Evolutionary conservation across 2,797 vertebrate genomes (phyloP), one percentile per base, ranked within the genome.

Genomic region (Hipposideros larvatus): DNA sequence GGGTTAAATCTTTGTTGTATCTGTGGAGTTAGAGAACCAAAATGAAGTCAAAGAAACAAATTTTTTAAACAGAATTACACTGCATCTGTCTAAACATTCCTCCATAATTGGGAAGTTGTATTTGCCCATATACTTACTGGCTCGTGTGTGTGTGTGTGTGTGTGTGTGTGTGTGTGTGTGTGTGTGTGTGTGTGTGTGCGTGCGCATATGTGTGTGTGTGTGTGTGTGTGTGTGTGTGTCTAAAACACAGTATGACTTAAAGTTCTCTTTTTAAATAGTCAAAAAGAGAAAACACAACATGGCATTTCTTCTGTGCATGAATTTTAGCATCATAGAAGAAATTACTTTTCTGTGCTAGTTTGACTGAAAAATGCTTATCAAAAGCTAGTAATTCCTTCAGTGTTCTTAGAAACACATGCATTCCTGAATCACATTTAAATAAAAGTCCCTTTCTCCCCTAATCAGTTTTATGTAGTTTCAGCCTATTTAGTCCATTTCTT

Each of bases 31-130:
- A 97, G 37, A 89, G 82, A 96, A 37, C 0, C 1, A 71, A 88
- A 82, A 82, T 94, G 41, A 94, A 74, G 82, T 31, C 34, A 70
- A 75, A 68, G 78, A 92, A 48, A 55, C 5, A 2, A 21, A 89
- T 97, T 97, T 96, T 87, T 94, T 97, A 97, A 96, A 75, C 73
- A 95, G 51, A 97, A 97, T 92, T 97, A 98, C 96, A 98, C 97
- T 96, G 95, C 41, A 83, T 83, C 46, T 77, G 90, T 96, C 63
- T 95, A 94, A 96, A 61, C 53, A 48, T 92, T 88, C 63, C 41
- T 97, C 55, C 11, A 7, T 93, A 95, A 93, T 82, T 93, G 74
- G 90, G 86, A 97, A 94, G 90, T 87, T 95, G 7, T 83, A 92
- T 95, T 94, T 97, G 37, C 94, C 87, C 79, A 68, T 61, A 95